Base-by-base conservation (phyloP, 2,797 vertebrate genomes). In the Chrysocyon brachyurus region DNA sequence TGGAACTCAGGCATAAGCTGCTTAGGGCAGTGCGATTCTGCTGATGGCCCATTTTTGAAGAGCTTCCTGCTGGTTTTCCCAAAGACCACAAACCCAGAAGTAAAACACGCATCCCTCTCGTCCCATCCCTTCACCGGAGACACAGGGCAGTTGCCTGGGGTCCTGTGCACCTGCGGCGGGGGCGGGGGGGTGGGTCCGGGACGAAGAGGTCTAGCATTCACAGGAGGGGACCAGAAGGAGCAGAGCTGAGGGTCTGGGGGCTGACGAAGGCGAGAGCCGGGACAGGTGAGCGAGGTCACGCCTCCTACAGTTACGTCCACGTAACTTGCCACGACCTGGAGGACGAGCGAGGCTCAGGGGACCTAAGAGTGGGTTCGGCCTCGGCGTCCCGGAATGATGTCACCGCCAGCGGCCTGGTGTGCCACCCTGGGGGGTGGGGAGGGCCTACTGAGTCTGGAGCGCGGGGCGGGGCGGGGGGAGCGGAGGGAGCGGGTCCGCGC, bases 1-100 rank as follows among this genome's bases (percentile, higher is more conserved):
- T 36, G 77, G 21, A 90, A 92, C 81, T 90, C 81, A 77, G 40
- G 28, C n/a, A 3, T 24, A 83, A 81, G 63, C 89, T 56, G 49
- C 78, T 95, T 19, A 24, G 85, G 63, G 36, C 56, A 88, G 83
- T 54, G 70, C 49, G 21, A 57, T 66, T 36, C 77, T 73, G 52
- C 36, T 28, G 54, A 22, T 26, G 54, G 91, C 40, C 52, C 59
- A 24, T 17, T 86, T 92, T 59, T 66, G 26, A 92, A 87, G 28
- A 85, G 24, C n/a, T 94, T 94, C 75, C 54, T 61, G n/a, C 16
- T 36, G 81, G 59, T 78, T 87, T 97, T 36, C 57, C 66, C 96
- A 40, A 83, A 92, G 57, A 95, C 66, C 91, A 94, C 66, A 66
- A 94, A 33, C 63, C 28, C 70, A 16, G 59, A 36, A 61, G 91